Conservation (phyloP, 2,888 invertebrate species). For the Auanema sp. region DNA sequence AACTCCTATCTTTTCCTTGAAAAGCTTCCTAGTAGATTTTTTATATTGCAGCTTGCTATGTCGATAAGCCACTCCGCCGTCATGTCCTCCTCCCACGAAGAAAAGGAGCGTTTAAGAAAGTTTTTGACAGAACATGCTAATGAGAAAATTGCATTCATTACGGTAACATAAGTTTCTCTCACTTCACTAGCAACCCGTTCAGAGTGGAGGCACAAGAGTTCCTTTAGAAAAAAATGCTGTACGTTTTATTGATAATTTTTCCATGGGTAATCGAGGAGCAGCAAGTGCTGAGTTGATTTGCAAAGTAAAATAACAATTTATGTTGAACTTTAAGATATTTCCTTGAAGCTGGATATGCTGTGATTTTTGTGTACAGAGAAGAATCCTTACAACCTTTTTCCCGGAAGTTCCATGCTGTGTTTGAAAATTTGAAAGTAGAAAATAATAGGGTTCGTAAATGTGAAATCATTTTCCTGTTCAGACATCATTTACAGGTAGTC, state of each 20-base stretch:
- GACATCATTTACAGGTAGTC: slow-evolving; percentile 22
- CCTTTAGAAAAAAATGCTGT: slow-evolving; percentile 96
- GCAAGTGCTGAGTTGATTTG: slow-evolving; percentile 79
- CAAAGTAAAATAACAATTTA: neutral
- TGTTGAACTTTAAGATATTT: slow-evolving; percentile 73
- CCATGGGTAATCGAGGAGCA: slow-evolving; percentile 91
- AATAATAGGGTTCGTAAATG: slow-evolving; percentile 23
- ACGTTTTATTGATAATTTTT: slow-evolving; percentile 97
- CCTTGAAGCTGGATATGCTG: slow-evolving; percentile 78
- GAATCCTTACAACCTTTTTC: slow-evolving; percentile 89
- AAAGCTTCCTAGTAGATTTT: too few relatives aligned
- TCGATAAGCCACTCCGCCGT: neutral
- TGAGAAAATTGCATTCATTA: slow-evolving; percentile 37
- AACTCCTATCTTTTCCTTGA: too few relatives aligned
- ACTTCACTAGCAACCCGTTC: neutral
- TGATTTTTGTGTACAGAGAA: slow-evolving; percentile 87
- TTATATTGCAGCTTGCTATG: too few relatives aligned
- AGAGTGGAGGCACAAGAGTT: slow-evolving; percentile 91
- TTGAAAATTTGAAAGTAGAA: slow-evolving; percentile 36
- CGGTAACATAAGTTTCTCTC: slow-evolving; percentile 23
- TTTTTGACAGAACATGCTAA: slow-evolving; percentile 25
- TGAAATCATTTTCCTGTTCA: neutral
- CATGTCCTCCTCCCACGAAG: slow-evolving; percentile 8
- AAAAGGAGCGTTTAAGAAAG: neutral
- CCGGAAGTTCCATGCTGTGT: slow-evolving; percentile 75